Base-by-base conservation (phyloP, 1,140 invertebrate species). In the Drosophila santomea region DNA sequence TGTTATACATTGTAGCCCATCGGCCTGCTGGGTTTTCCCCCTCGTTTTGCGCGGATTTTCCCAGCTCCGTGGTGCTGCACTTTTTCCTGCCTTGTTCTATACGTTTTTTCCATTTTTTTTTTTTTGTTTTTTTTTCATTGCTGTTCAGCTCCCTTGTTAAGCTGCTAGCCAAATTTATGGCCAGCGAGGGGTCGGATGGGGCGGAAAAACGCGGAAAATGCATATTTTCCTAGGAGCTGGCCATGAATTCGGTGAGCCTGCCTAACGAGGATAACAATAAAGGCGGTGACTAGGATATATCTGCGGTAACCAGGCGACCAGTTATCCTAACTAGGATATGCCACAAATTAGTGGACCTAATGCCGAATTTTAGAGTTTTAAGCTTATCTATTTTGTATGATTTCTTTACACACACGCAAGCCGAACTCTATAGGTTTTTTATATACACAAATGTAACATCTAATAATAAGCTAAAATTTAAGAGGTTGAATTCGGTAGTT, bases 1-100 rank as follows among this genome's bases (percentile, higher is more conserved):
- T 88, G 83, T 79, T 88, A 67, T 74, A 81, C 83, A 82, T 88
- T 82, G 79, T 80, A 54, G 50, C 56, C 58, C 56, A 58, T n/a
- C 58, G 32, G n/a, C 36, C 43, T 43, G 8, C 39, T 20, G 20
- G 38, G 12, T 48, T 39, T 15, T 14, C 39, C n/a, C 48, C 25
- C 38, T 10, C 44, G 50, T 45, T 28, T 28, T 28, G 23, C 20
- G 20, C 28, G 23, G 20, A 2, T 71, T 50, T 50, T 50, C 28
- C 28, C 4, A 14, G 11, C 28, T 1, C 28, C 48, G 11, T 28
- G 39, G 20, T 38, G 43, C 39, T 55, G 66, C 48, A 55, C 55
- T 56, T 57, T 48, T 60, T 20, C 38, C 32, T 35, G 50, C 5
- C 3, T 17, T 44, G 4, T 44, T 20, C 17, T 5, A 32, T 39